Conservation (phyloP, 2,113 vertebrate genomes). For the Copsychus sechellarum region DNA sequence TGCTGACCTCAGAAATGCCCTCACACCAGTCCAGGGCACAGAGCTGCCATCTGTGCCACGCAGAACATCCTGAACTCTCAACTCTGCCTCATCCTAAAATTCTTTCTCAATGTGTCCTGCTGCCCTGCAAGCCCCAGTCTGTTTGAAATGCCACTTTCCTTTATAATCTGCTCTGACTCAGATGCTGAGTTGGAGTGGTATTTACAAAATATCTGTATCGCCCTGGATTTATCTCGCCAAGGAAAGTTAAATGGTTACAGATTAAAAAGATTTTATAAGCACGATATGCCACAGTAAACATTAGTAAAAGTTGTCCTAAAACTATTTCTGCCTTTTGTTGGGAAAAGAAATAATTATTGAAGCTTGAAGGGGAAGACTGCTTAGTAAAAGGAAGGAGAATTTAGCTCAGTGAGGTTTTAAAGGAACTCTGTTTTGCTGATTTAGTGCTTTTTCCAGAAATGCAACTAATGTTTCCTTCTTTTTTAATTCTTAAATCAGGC, state of each 20-base stretch:
- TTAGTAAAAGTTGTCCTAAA: conserved; percentile 24
- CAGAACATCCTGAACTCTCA: conserved; percentile 7
- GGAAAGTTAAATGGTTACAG: conserved; percentile 68
- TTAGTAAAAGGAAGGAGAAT: conserved; percentile 24
- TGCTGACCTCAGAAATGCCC: conserved; percentile 39
- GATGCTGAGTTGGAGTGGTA: not conserved
- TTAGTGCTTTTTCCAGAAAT: conserved; percentile 36
- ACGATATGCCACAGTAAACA: conserved; percentile 45
- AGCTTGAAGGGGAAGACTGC: conserved; percentile 34
- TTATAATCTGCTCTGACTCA: conserved; percentile 29
- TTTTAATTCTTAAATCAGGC: not conserved
- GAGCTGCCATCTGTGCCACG: not conserved
- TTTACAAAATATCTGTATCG: conserved; percentile 58
- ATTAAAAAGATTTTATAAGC: conserved; percentile 71
- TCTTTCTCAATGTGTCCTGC: not conserved
- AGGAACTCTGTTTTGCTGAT: conserved; percentile 61
- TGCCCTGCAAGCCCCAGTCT: not conserved
- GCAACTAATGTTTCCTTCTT: conserved; percentile 45
- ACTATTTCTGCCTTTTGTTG: conserved; percentile 23
- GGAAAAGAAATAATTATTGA: conserved; percentile 40
- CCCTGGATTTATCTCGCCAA: conserved; percentile 48
- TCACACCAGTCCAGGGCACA: not conserved
- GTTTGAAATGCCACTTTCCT: not conserved
- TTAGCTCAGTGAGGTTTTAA: not conserved
- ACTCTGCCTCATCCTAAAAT: not conserved